Percentiles rank a stretch among this genome's conserved stretches.
phyloP scores from a whole-genome alignment of 2,888 invertebrate species.

The Diabrotica balteata region DNA sequence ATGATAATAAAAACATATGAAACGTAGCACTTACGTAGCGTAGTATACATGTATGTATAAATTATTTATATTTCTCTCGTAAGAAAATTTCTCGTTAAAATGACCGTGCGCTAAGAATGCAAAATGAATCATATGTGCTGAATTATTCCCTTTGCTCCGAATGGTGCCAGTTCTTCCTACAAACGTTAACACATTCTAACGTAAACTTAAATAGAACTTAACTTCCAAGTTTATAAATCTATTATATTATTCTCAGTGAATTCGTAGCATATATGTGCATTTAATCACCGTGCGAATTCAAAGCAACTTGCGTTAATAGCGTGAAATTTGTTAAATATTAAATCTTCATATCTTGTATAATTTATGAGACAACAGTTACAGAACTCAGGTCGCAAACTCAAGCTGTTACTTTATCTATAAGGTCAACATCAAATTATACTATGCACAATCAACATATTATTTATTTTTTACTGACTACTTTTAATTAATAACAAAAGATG shows the following conservation, averaged over 20 bases:
- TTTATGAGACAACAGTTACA: neutral
- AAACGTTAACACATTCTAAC: neutral
- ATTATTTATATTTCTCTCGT: too few species aligned
- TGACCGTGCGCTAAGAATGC: neutral
- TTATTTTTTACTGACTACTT: too few species aligned
- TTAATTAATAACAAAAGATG: too few species aligned
- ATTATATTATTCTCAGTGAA: constrained; percentile 5
- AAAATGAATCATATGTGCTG: neutral
- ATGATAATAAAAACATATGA: too few species aligned
- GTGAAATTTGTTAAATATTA: constrained; percentile 11
- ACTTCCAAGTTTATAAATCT: constrained; percentile 7
- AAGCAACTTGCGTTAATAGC: constrained; percentile 5
- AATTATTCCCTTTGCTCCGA: neutral
- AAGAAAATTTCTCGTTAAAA: neutral
- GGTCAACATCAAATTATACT: too few species aligned
- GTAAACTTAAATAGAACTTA: constrained; percentile 4
- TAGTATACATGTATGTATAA: too few species aligned
- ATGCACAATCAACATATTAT: too few species aligned
- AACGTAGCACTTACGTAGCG: too few species aligned
- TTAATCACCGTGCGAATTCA: constrained; percentile 1
- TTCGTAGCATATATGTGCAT: neutral
- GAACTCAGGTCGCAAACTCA: too few species aligned
- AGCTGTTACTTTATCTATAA: too few species aligned
- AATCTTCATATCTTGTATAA: constrained; percentile 5
- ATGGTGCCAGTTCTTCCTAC: neutral